Conservation (phyloP, 2,113 vertebrate genomes). For the Geothlypis trichas region DNA sequence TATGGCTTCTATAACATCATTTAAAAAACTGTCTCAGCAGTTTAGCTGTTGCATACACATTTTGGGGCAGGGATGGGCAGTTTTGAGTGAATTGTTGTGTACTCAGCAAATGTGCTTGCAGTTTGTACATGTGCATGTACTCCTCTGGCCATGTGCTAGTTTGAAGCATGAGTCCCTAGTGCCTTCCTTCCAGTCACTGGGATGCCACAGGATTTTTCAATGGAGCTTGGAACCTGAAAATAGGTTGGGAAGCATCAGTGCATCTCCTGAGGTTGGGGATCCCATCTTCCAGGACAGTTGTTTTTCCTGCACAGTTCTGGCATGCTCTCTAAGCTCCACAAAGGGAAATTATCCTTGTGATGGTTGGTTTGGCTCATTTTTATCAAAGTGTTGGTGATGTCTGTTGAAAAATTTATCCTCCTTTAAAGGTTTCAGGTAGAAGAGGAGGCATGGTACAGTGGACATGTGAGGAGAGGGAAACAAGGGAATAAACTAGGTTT, state of each 20-base stretch:
- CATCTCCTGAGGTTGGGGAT: background rate
- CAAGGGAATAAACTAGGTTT: background rate
- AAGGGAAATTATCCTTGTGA: background rate
- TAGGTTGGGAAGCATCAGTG: background rate
- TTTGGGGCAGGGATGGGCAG: background rate
- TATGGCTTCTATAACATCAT: background rate
- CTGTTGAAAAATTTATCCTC: background rate
- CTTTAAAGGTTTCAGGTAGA: background rate
- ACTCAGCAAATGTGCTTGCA: background rate
- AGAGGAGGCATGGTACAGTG: background rate
- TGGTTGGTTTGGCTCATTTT: background rate
- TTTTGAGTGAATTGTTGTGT: fast-evolving
- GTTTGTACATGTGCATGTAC: background rate
- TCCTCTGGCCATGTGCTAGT: background rate
- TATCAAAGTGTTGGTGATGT: background rate
- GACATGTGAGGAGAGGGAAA: background rate
- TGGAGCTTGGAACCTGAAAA: background rate
- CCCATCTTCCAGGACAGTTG: background rate
- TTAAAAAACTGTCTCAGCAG: background rate
- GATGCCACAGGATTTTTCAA: background rate
- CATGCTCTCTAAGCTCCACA: background rate
- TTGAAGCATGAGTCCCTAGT: background rate
- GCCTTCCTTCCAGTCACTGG: background rate
- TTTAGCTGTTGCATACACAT: background rate
- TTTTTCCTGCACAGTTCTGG: background rate